These are phyloP conservation scores for Lacanobia wlatinum DNA, from an alignment of 2,888 invertebrate species.

Conservation along the genomic window DNA sequence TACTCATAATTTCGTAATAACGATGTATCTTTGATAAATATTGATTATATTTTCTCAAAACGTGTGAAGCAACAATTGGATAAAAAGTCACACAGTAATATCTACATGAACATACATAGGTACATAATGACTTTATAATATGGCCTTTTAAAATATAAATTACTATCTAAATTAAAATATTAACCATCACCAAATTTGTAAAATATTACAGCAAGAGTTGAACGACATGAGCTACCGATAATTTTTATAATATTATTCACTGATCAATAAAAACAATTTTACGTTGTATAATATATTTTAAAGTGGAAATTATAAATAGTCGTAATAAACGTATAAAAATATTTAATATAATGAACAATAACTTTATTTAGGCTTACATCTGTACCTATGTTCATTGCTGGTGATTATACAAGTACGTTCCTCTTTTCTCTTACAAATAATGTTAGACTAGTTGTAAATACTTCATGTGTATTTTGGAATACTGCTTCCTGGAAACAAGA, in stretches of 20 bases:
- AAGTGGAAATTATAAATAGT: slow-evolving; percentile 59
- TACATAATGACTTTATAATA: slow-evolving; percentile 45
- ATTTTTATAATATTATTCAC: slow-evolving; percentile 46
- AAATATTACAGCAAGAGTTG: slow-evolving; percentile 49
- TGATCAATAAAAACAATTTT: slow-evolving; percentile 68
- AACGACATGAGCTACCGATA: slow-evolving; percentile 26
- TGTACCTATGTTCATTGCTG: slow-evolving; percentile 76
- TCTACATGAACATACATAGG: slow-evolving; percentile 57
- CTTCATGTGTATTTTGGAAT: slow-evolving; percentile 91
- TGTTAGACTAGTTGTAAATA: slow-evolving; percentile 85
- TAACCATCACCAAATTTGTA: slow-evolving; percentile 49
- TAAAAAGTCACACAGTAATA: slow-evolving; percentile 43
- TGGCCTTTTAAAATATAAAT: slow-evolving; percentile 36
- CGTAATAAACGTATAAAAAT: slow-evolving; percentile 69
- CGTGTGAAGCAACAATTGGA: slow-evolving; percentile 28
- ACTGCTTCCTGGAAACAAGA: slow-evolving; percentile 89
- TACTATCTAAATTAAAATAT: slow-evolving; percentile 39
- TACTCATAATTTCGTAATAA: slow-evolving; percentile 38
- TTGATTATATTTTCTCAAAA: slow-evolving; percentile 15
- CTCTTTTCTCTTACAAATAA: slow-evolving; percentile 87
- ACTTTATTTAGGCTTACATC: slow-evolving; percentile 85
- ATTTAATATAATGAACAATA: slow-evolving; percentile 72
- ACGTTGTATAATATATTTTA: slow-evolving; percentile 62
- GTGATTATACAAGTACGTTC: slow-evolving; percentile 84
- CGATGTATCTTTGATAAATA: slow-evolving; percentile 45